Conservation (phyloP, 2,797 vertebrate genomes). For the Xenentodon cancila region DNA sequence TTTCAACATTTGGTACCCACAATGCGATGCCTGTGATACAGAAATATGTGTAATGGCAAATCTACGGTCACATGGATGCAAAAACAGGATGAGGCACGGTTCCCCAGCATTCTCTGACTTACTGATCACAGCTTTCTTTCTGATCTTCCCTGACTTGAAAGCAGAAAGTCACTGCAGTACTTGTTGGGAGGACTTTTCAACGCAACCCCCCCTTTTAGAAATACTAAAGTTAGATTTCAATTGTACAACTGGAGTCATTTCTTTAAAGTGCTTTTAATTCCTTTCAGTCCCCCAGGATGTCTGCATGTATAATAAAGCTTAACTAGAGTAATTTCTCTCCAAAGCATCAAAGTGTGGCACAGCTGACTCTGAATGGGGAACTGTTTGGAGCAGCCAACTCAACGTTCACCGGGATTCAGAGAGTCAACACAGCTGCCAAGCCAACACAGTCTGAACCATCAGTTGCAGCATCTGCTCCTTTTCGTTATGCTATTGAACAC, state of each 20-base stretch:
- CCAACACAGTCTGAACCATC: conserved; percentile 70
- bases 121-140: conserved; percentile 56
- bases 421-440: conserved; percentile 83
- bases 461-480: conserved; percentile 80
- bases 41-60: conserved; percentile 21
- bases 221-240: conserved; percentile 73
- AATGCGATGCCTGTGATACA: not conserved
- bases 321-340: conserved; percentile 79
- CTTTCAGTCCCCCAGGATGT: conserved; percentile 82
- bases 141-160: conserved; percentile 56
- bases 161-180: conserved; percentile 63
- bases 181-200: conserved; percentile 74
- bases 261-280: conserved; percentile 83
- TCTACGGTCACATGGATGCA: not conserved
- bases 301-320: conserved; percentile 83
- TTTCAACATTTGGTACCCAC: not conserved
- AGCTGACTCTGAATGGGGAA: conserved; percentile 82
- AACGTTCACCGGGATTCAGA: conserved; percentile 81
- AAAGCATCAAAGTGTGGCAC: conserved; percentile 80
- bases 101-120: conserved; percentile 17
- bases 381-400: conserved; percentile 77
- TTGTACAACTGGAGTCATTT: conserved; percentile 80
- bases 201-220: conserved; percentile 66
- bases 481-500: conserved; percentile 74
- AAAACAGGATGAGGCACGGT: conserved; percentile 8